Conservation (phyloP, 2,113 vertebrate genomes). For the Rhynchomys soricoides region DNA sequence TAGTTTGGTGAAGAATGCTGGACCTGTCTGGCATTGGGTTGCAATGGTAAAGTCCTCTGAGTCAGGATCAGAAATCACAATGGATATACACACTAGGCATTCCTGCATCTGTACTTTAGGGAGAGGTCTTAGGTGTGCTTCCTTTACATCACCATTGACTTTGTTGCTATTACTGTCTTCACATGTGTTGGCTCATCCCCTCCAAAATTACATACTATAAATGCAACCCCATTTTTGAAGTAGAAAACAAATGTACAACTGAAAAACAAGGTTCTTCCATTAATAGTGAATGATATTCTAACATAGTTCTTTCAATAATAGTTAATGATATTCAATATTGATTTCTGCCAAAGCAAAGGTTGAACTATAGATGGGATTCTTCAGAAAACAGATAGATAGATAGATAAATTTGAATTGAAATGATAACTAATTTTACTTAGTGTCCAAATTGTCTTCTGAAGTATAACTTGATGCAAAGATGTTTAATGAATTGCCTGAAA, state of each 20-base stretch:
- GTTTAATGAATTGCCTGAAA: not conserved
- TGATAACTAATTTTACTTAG: not conserved
- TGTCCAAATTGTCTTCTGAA: not conserved
- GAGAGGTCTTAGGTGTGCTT: not conserved
- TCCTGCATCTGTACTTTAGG: not conserved
- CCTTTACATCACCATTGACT: not conserved
- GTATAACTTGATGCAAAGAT: not conserved
- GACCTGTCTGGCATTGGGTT: not conserved
- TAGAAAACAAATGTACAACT: conserved; percentile 26
- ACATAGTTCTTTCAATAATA: too few species aligned
- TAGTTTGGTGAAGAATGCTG: not conserved
- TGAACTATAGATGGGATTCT: not conserved
- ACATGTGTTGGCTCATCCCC: not conserved
- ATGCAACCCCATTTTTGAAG: conserved; percentile 32
- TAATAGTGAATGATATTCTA: not conserved
- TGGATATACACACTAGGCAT: not conserved
- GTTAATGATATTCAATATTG: not conserved
- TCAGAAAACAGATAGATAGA: not conserved
- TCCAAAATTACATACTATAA: conserved; percentile 39
- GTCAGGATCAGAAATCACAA: not conserved
- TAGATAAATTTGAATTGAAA: conserved; percentile 18
- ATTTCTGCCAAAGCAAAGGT: not conserved
- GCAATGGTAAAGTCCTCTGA: not conserved
- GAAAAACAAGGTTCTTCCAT: not conserved
- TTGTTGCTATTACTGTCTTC: not conserved